Evolutionary conservation across 2,113 vertebrate species (phyloP).

Genomic region (Aleadryas rufinucha): DNA sequence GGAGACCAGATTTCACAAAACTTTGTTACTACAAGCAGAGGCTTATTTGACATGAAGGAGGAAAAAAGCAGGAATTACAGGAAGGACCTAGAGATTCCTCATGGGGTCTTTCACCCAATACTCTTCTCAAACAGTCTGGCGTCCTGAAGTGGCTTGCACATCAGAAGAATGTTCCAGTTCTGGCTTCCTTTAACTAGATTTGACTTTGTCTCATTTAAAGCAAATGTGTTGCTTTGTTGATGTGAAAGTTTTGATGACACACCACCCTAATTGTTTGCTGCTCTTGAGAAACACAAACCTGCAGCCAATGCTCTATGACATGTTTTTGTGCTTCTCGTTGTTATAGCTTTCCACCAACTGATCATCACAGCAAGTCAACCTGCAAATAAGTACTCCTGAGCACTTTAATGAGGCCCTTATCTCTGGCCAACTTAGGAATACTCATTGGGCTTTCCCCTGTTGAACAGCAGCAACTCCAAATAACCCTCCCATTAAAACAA

Average conservation of each 20-base stretch:
- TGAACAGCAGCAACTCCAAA: conserved; percentile 67
- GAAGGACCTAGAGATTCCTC: neutral
- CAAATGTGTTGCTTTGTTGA: conserved; percentile 71
- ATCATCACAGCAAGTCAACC: conserved; percentile 71
- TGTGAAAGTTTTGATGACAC: conserved; percentile 72
- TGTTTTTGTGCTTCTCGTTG: conserved; percentile 56
- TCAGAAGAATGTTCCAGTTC: neutral
- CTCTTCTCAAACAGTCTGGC: neutral
- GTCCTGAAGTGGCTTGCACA: neutral
- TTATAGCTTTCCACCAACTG: conserved; percentile 65
- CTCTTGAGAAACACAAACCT: conserved; percentile 52
- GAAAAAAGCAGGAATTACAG: neutral
- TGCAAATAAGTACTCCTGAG: conserved; percentile 70
- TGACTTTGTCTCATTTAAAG: conserved; percentile 70
- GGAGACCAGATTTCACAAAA: neutral
- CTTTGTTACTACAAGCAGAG: neutral
- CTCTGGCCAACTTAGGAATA: conserved; percentile 47
- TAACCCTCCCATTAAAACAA: conserved; percentile 67
- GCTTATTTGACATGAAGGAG: neutral
- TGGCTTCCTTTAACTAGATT: conserved; percentile 52
- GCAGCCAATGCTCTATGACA: conserved; percentile 70
- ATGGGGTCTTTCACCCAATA: neutral
- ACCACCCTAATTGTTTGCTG: conserved; percentile 78
- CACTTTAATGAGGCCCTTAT: conserved; percentile 75
- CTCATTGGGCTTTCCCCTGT: conserved; percentile 45